Conservation (phyloP, 2,113 vertebrate genomes). For the Aptenodytes patagonicus region DNA sequence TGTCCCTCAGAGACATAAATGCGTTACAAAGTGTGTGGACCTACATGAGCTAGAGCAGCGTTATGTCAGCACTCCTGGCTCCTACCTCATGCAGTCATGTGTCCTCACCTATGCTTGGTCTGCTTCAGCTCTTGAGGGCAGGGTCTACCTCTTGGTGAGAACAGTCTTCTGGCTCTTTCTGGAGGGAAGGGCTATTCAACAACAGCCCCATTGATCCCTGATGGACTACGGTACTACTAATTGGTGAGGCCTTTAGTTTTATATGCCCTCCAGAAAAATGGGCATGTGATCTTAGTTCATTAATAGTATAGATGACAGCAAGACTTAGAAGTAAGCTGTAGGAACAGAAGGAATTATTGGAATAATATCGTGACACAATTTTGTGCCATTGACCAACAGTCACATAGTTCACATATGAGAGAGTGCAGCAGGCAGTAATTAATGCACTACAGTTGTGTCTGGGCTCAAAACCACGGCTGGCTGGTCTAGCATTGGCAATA, state of each 20-base stretch:
- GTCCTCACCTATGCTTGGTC: background rate
- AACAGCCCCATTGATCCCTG: background rate
- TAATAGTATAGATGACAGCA: background rate
- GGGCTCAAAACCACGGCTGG: background rate
- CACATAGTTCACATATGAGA: rapidly evolving
- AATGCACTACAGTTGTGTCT: background rate
- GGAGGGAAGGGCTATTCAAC: background rate
- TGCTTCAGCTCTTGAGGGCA: background rate
- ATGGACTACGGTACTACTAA: background rate
- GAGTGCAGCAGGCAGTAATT: background rate
- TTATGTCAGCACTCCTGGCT: background rate
- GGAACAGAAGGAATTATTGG: background rate
- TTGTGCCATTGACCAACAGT: background rate
- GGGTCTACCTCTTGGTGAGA: background rate
- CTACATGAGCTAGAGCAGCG: background rate
- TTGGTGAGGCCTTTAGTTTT: background rate
- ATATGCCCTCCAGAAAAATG: background rate
- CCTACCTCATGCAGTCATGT: background rate
- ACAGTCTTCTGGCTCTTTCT: background rate
- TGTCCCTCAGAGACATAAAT: background rate
- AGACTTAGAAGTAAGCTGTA: background rate
- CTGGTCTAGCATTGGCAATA: background rate
- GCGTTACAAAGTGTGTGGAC: background rate
- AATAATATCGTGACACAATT: background rate
- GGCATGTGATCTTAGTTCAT: background rate